Evolutionary conservation across 2,888 invertebrate species (phyloP), one percentile per base, ranked within the genome.

Genomic region (Meliscaeva auricollis): DNA sequence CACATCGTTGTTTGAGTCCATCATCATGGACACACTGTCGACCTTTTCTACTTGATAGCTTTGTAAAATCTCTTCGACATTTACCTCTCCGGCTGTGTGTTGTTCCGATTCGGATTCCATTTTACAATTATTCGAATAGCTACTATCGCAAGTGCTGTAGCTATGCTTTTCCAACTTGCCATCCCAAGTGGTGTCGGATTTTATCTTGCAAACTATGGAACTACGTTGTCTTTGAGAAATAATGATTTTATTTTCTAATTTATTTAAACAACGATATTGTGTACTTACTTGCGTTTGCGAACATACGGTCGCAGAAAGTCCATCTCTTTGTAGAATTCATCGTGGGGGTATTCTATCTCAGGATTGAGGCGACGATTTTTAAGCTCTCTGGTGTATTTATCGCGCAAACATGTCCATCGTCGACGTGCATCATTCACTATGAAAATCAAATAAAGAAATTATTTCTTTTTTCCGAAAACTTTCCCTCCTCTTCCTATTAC

Each of bases 341-440:
- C 91, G 20, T 88, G 88, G 0, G 89, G 90, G 50, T 89, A 90
- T 6, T 91, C 90, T 1, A 75, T 50, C 74, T 78, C 83, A 2
- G 91, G 90, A 84, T 91, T 89, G 48, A 89, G 54, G 0, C 90
- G 90, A 84, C 90, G 87, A 60, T 90, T 89, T 60, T 92, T 91
- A 1, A 92, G 87, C 75, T 93, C 93, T 1, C 92, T 89, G 0
- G 91, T 91, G 81, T 92, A 93, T 8, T 92, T 90, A 85, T 93
- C 93, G 2, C 93, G 89, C 8, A 93, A 83, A 2, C 90, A 91
- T 0, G 91, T 92, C 92, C 93, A 93, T 2, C 91, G 89, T n/a
- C 91, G 89, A 11, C 90, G 88, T 30, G 89, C 89, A 32, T 91
- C 91, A 46, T 84, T 70, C 2, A 88, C 89, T 85, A 35, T 5